phyloP scores from a whole-genome alignment of 2,113 vertebrate genomes.

The Ovis canadensis region DNA sequence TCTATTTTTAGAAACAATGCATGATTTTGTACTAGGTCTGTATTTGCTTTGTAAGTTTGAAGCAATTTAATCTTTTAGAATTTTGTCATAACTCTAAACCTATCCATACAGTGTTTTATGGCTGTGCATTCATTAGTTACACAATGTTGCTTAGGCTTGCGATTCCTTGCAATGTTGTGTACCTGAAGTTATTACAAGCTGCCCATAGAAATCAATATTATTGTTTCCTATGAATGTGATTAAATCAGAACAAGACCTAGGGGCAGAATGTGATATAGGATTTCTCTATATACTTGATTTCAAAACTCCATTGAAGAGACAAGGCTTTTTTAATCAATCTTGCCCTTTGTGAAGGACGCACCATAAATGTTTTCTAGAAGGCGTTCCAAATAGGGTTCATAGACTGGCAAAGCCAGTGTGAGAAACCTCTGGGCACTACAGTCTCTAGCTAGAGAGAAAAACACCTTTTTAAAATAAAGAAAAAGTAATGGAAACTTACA shows the following conservation, averaged over 20 bases:
- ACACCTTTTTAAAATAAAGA: neutral
- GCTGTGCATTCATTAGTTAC: neutral
- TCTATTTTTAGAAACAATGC: neutral
- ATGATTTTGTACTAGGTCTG: neutral
- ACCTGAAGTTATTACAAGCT: neutral
- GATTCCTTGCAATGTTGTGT: neutral
- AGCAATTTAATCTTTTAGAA: neutral
- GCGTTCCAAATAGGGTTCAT: neutral
- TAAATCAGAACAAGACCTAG: constrained; percentile 3
- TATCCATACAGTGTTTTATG: neutral
- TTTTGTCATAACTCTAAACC: neutral
- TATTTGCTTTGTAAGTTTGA: neutral
- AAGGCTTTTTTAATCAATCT: neutral
- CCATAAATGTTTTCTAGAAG: neutral
- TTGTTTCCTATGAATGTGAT: constrained; percentile 24
- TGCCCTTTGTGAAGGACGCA: neutral
- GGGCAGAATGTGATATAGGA: neutral
- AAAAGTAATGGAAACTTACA: neutral
- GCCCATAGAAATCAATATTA: constrained; percentile 15
- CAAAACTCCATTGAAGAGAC: neutral
- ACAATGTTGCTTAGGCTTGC: neutral
- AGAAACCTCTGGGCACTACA: neutral
- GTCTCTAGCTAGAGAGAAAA: neutral
- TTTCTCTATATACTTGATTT: neutral
- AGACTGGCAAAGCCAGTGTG: no score